phyloP scores from a whole-genome alignment of 1,140 invertebrate species.

The Microplitis demolitor region DNA sequence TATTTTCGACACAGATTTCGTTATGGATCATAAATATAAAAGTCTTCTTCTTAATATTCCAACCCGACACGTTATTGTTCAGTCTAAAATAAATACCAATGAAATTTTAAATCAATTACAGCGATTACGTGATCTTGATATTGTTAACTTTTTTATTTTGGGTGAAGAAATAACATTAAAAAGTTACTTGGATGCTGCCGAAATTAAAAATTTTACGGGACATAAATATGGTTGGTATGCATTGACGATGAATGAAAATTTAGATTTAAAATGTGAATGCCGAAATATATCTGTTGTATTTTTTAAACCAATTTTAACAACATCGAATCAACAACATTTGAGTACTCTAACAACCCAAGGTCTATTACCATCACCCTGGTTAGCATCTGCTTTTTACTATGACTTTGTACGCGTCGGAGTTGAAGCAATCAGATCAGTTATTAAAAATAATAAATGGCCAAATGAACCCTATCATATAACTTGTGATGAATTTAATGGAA shows the following conservation, averaged over 20 bases:
- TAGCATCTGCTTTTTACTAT: constrained; percentile 81
- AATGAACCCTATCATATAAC: constrained; percentile 70
- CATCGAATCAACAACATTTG: constrained; percentile 51
- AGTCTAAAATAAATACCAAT: constrained; percentile 61
- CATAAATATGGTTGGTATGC: constrained; percentile 68
- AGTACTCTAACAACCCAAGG: constrained; percentile 61
- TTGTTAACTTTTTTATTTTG: constrained; percentile 86
- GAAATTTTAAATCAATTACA: constrained; percentile 70
- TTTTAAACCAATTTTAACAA: constrained; percentile 40
- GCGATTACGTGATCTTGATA: constrained; percentile 77
- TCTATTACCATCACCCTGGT: constrained; percentile 38
- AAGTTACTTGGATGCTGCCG: constrained; percentile 66
- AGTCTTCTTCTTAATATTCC: constrained; percentile 85
- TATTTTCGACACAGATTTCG: constrained; percentile 84
- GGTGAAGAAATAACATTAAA: constrained; percentile 74
- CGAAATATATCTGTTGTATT: constrained; percentile 46
- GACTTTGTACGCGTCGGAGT: constrained; percentile 77
- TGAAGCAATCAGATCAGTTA: constrained; percentile 72
- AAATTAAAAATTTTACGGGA: constrained; percentile 49
- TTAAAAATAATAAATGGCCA: constrained; percentile 72
- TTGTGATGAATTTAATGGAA: constrained; percentile 77
- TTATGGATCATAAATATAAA: constrained; percentile 93
- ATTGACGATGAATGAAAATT: constrained; percentile 63
- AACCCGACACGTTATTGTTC: constrained; percentile 81
- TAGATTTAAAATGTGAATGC: constrained; percentile 43